These are phyloP conservation scores for Diadegma fenestrale DNA, from an alignment of 2,888 invertebrate genomes.

Conservation along the genomic window DNA sequence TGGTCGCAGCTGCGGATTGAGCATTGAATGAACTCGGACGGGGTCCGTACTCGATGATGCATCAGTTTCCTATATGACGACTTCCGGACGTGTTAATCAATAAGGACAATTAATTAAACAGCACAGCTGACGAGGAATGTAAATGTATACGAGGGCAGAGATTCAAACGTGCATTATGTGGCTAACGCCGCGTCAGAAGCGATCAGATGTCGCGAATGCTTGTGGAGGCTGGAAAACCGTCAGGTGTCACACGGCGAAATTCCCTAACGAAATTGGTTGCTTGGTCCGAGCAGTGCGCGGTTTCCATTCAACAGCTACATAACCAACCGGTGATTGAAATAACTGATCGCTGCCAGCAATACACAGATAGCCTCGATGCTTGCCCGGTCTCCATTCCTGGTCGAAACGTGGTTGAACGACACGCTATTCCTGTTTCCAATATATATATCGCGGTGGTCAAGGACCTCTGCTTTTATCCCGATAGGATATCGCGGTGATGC, in stretches of 20 bases:
- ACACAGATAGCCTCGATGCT: background rate
- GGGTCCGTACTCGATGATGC: background rate
- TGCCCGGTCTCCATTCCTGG: constrained; percentile 9
- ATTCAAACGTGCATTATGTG: constrained; percentile 7
- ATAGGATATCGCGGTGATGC: background rate
- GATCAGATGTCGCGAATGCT: constrained; percentile 16
- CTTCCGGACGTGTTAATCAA: constrained; percentile 4
- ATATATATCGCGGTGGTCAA: constrained; percentile 30
- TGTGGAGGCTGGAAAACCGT: constrained; percentile 7
- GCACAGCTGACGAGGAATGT: background rate
- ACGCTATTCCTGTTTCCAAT: constrained; percentile 14
- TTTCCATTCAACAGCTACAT: constrained; percentile 20
- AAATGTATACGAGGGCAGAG: background rate
- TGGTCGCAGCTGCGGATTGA: background rate
- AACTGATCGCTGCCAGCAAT: constrained; percentile 23
- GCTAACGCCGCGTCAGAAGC: constrained; percentile 17
- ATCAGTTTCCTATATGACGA: background rate
- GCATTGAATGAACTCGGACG: background rate
- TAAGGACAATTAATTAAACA: constrained; percentile 7
- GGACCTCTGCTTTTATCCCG: constrained; percentile 1
- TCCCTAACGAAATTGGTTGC: constrained; percentile 29
- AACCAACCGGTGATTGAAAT: constrained; percentile 37
- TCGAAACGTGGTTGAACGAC: background rate
- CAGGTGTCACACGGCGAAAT: constrained; percentile 16
- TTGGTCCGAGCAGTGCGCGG: background rate